Base-by-base conservation (phyloP, 2,113 vertebrate species). In the Paratilapia polleni region DNA sequence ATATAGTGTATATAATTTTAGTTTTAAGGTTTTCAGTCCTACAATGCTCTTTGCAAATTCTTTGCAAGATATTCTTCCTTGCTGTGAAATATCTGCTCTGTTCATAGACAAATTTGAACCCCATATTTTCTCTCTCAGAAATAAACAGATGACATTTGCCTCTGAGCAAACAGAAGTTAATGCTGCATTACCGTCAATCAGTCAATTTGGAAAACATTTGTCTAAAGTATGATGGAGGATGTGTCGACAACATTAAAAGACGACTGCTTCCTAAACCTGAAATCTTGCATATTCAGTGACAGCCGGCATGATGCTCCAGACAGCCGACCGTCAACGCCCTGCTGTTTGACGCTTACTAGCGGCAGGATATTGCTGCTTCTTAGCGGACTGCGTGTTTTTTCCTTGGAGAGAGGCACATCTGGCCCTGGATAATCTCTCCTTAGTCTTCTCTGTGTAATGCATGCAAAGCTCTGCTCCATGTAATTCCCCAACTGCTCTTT, bases 351-450 rank as follows among this genome's bases (percentile, higher is more conserved):
- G 88, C 80, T 92, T 80, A 84, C 84, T 84, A 66, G 87, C 31
- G 31, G 78, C 87, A 81, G 84, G 86, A 90, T 88, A 57, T 61
- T 68, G 83, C 88, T 90, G 89, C 91, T 84, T 92, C 92, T 93
- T 87, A 84, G 87, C 28, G 84, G 90, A 89, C 86, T 38, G 83
- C 66, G 15, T 82, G 47, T 61, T 88, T 89, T 77, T 91, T 88
- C 81, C 84, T 89, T 82, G 54, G 84, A 93, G 90, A 93, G 90
- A 94, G 91, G 92, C 92, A 94, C 95, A 95, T 95, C 94, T 95
- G 95, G 91, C 86, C 86, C 86, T 62, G 90, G 92, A 92, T 95
- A 93, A 94, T 95, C 93, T 94, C 87, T 89, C 90, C 84, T 93
- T 83, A 84, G 83, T 90, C 87, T 93, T 91, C 79, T 83, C 56